These are phyloP conservation scores for Oxygymnocypris stewartii DNA, from an alignment of 2,113 vertebrate species.

Conservation along the genomic window DNA sequence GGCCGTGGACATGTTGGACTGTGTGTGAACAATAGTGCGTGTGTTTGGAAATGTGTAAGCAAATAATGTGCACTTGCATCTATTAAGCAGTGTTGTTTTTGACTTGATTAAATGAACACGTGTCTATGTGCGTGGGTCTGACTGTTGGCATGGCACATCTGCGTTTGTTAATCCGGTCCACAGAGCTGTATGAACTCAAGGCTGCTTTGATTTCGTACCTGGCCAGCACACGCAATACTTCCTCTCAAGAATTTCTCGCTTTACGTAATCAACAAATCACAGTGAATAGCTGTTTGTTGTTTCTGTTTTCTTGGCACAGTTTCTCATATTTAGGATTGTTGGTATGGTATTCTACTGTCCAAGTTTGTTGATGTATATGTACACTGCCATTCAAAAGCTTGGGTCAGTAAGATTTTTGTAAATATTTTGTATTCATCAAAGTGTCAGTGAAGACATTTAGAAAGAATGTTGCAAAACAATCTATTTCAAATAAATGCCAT, in stretches of 20 bases:
- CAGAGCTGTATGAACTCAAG: not conserved
- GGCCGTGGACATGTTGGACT: not conserved
- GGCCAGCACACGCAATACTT: not conserved
- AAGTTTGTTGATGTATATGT: not conserved
- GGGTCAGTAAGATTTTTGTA: too few relatives aligned
- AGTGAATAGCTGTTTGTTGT: not conserved
- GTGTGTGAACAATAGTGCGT: not conserved
- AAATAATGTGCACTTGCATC: not conserved
- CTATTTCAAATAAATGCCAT: too few relatives aligned
- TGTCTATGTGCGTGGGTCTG: not conserved
- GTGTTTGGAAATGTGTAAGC: not conserved
- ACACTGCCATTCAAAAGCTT: too few relatives aligned
- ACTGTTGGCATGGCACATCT: conserved; percentile 15
- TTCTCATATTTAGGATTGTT: not conserved
- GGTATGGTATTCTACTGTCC: not conserved
- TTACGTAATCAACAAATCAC: conserved; percentile 17
- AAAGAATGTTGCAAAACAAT: too few relatives aligned
- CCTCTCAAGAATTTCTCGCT: conserved; percentile 1
- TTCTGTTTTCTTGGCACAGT: conserved; percentile 8
- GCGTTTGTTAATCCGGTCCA: not conserved
- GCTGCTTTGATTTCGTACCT: conserved; percentile 1
- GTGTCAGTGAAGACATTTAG: too few relatives aligned
- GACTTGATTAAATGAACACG: not conserved
- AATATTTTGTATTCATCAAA: too few relatives aligned
- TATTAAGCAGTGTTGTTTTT: conserved; percentile 14